Evolutionary conservation across 2,113 vertebrate genomes (phyloP).

Genomic region (Upupa epops): DNA sequence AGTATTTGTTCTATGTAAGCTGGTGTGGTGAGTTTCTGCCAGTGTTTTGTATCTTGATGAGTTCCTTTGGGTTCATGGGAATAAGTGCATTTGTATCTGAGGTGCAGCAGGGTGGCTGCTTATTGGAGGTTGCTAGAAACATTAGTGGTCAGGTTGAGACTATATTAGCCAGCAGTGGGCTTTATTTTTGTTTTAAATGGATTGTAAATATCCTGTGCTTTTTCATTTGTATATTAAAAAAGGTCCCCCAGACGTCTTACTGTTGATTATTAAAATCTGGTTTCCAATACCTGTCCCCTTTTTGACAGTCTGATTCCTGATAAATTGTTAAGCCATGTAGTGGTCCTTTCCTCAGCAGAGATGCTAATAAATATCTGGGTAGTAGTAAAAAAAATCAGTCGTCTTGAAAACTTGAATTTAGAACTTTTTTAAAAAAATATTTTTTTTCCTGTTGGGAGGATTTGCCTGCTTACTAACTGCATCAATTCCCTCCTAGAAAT

Average conservation of each 20-base stretch:
- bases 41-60: neutral
- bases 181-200: neutral
- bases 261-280: neutral
- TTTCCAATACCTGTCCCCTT: neutral
- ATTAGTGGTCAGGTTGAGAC: neutral
- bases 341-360: neutral
- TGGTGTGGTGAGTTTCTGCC: neutral
- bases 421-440: neutral
- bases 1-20: neutral
- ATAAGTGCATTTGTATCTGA: neutral
- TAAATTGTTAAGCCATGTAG: neutral
- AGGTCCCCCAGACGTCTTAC: fast-evolving
- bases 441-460: neutral
- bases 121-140: neutral
- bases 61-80: neutral
- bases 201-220: neutral
- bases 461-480: neutral
- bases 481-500: neutral
- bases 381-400: neutral
- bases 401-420: neutral
- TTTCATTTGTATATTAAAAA: neutral
- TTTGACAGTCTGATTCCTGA: neutral
- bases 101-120: neutral
- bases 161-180: neutral
- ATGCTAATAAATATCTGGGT: neutral